Base-by-base conservation (phyloP, 2,113 vertebrate species). In the Platycercus adscitus region DNA sequence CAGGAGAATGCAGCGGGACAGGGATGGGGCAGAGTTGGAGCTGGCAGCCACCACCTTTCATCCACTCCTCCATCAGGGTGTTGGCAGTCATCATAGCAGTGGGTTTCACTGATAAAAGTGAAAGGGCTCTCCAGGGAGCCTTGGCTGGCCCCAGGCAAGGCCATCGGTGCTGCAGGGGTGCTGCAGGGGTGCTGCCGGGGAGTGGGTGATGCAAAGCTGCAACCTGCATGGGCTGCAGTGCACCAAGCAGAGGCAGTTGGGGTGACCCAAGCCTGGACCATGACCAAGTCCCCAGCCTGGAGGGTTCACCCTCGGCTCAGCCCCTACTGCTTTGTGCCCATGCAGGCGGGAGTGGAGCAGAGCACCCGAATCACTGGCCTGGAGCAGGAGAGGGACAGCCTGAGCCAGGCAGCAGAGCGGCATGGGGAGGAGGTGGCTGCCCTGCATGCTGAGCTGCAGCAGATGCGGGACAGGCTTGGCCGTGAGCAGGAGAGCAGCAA, bases 321-420 rank as follows among this genome's bases (percentile, higher is more conserved):
- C 31, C 20, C 18, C 0, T 0, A 26, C 31, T 4, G 0, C 37
- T 88, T 52, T 11, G 1, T 82, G n/a, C 23, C 20, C 5, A 29
- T 24, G 2, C 92, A 99, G 99, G 97, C 83, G 0, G 98, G 97
- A 58, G 98, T 80, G 0, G 97, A 97, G 37, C 98, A 98, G 93
- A 81, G 88, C 33, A 64, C 91, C 9, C 98, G 96, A 91, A 95
- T 99, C 9, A 39, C 94, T 0, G 13, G 91, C 13, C 94, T 99
- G 70, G 97, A 98, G 96, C 96, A 95, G 8, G 98, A 99, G 78
- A 98, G 98, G 86, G 96, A 90, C 9, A 92, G 89, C 75, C 96
- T 99, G 44, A 95, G 86, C 9, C 96, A 23, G 35, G 96, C 96
- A 0, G 77, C 98, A 4, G 96, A 98, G 7, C 97, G 44, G 89